Base-by-base conservation (phyloP, 2,113 vertebrate genomes). In the Ceyx melanurus region DNA sequence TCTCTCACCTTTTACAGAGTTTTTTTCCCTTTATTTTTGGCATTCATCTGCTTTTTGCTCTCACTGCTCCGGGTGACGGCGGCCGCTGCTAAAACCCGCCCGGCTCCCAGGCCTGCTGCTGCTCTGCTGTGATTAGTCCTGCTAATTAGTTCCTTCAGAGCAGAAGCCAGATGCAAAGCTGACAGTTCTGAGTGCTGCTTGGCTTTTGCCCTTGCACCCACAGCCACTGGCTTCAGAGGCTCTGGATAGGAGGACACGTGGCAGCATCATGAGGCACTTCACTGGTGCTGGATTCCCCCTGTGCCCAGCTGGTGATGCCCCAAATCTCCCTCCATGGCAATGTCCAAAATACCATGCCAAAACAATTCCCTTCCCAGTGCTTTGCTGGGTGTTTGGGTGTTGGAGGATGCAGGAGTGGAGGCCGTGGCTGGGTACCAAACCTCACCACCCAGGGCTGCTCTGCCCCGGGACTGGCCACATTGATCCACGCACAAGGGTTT, bases 251-350 rank as follows among this genome's bases (percentile, higher is more conserved):
- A 18, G 56, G 40, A 53, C 60, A 16, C 45, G 21, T 1, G 15
- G 46, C 88, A 66, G 53, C 1, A 9, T 62, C 37, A 66, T 1
- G 12, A 29, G 76, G 66, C 46, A 18, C 46, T 1, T 56, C 2
- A 28, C 37, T 5, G 4, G n/a, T 9, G 29, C 48, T 4, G 0
- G 4, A 0, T 3, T 28, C 79, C 42, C 0, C 1, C 78, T 17
- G 20, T 4, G 2, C 46, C 12, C 42, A 31, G 54, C 15, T 42
- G 43, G 22, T 1, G 5, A 22, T 19, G 43, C 48, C 17, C 61
- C 1, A 0, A 60, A 51, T 11, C n/a, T 15, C 65, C 26, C 21
- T 9, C 21, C 2, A 2, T 31, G 48, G 50, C 57, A 5, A 1
- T 29, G 66, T 71, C 75, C 40, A 54, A 53, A 54, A 23, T 2